Evolutionary conservation across 2,888 invertebrate genomes (phyloP), one percentile per base, ranked within the genome.

Genomic region (Spisula solida): DNA sequence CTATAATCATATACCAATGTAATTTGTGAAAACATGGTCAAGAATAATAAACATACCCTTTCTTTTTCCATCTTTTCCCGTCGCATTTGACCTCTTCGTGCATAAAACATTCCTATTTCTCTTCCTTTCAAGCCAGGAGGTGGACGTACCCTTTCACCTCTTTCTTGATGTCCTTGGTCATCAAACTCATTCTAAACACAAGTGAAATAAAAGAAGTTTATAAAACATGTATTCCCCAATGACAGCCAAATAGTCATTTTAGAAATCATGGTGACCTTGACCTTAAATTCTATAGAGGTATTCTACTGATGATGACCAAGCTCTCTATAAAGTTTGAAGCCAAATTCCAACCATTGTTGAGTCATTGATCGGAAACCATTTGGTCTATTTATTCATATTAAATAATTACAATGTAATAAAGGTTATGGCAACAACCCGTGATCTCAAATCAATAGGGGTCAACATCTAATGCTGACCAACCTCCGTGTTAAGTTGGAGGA

Each of bases 21-120:
- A 31, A 6, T 25, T 2, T 6, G 5, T 31, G 8, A 75, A 34
- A 31, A 18, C 18, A 16, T 18, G 14, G 12, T 55, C 29, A 31
- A 29, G 0, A 31, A 20, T 12, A 25, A 51, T 47, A 5, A 18
- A 85, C 47, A 41, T 87, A 93, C 93, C 91, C 90, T 70, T 85
- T 90, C 84, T 75, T 88, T 90, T 47, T 94, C 94, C 66, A 90
- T 89, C 47, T 83, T 84, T 29, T 85, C 89, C 66, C 89, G 92
- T 60, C 92, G 94, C 12, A 86, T 92, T 75, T 93, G 92, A 55
- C 92, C 83, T 47, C 92, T 88, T 29, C 84, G 84, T 12, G 96
- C 96, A 91, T 95, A 96, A 95, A 94, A 96, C 90, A 96, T 29
- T 18, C 96, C 96, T 55, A 96, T 96, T 14, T 96, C 96, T 87